Conservation (phyloP, 2,888 invertebrate species). For the Alloplasta piceator region DNA sequence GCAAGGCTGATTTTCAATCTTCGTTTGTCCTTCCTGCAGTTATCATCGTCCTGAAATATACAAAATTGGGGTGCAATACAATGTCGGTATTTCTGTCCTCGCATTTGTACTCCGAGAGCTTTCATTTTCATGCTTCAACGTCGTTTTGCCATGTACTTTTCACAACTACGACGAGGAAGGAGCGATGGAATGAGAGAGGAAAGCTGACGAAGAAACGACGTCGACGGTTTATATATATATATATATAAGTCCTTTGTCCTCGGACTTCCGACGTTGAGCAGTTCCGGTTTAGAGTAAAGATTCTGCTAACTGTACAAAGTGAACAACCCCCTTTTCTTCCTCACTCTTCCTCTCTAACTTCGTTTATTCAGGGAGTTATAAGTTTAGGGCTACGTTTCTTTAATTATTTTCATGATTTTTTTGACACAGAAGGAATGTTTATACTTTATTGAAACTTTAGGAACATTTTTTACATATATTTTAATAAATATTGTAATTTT, state of each 20-base stretch:
- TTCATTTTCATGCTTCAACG: constrained; percentile 55
- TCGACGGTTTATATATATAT: constrained; percentile 6
- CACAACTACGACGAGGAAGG: constrained; percentile 30
- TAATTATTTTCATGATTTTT: neutral
- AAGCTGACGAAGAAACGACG: constrained; percentile 36
- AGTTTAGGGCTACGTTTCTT: too few species aligned
- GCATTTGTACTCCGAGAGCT: constrained; percentile 56
- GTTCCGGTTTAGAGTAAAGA: constrained; percentile 43
- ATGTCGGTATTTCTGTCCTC: constrained; percentile 42
- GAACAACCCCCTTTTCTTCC: neutral
- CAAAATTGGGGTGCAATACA: constrained; percentile 36
- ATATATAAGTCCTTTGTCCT: constrained; percentile 48
- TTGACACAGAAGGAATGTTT: too few species aligned
- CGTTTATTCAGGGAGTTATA: too few species aligned
- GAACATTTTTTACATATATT: too few species aligned
- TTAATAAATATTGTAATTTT: neutral
- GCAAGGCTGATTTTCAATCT: constrained; percentile 38
- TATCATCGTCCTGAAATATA: constrained; percentile 28
- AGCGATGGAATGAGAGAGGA: neutral
- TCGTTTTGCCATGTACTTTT: constrained; percentile 45
- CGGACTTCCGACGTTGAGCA: constrained; percentile 58
- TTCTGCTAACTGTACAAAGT: constrained; percentile 15
- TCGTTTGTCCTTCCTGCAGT: constrained; percentile 25
- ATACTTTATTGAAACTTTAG: too few species aligned
- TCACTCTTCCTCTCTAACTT: constrained; percentile 4